Conservation (phyloP, 2,797 vertebrate genomes). For the Sebastes jordani region DNA sequence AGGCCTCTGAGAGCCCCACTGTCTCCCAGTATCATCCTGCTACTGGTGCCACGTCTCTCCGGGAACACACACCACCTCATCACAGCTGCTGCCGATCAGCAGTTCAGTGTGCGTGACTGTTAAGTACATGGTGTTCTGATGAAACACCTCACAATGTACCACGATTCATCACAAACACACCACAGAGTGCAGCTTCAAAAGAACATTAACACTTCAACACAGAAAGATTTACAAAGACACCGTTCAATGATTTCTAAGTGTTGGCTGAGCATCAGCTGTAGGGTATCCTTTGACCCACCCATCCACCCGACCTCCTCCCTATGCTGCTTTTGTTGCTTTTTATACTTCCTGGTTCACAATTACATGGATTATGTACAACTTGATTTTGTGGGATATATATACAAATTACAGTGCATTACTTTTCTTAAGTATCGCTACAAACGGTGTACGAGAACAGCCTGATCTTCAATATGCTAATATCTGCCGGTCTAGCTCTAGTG, state of each 20-base stretch:
- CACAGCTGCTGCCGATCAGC: slow-evolving; percentile 60
- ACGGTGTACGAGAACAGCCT: too few species aligned
- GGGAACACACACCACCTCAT: slow-evolving; percentile 62
- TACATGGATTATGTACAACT: too few species aligned
- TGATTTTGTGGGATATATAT: too few species aligned
- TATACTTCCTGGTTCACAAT: too few species aligned
- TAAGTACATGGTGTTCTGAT: background rate
- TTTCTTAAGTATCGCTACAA: too few species aligned
- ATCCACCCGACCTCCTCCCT: too few species aligned
- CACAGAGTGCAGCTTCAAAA: background rate
- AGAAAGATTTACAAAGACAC: background rate
- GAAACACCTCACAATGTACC: background rate
- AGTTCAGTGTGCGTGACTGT: slow-evolving; percentile 18
- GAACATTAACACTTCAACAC: background rate
- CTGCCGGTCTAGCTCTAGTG: too few species aligned
- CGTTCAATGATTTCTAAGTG: background rate
- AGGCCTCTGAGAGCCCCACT: slow-evolving; percentile 69
- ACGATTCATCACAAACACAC: background rate
- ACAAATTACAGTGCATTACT: too few species aligned
- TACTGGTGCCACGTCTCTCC: slow-evolving; percentile 75
- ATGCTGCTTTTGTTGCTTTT: too few species aligned
- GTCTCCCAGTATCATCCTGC: slow-evolving; percentile 76
- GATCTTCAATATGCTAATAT: too few species aligned
- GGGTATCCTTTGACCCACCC: background rate
- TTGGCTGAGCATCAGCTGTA: background rate